Evolutionary conservation across 2,797 vertebrate genomes (phyloP), one percentile per base, ranked within the genome.

Genomic region (Poecilia picta): DNA sequence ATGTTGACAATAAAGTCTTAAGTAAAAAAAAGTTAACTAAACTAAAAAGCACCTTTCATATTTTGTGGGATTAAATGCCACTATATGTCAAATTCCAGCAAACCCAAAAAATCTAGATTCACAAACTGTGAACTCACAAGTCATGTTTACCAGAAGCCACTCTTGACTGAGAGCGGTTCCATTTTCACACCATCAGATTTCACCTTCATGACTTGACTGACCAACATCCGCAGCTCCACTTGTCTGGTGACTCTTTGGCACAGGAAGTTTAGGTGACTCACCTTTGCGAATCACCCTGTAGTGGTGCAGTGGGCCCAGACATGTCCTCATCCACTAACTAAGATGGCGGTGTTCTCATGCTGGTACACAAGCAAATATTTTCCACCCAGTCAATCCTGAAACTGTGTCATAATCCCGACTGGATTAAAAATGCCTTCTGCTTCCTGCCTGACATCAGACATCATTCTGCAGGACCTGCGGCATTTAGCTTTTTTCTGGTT

Each of bases 211-310:
- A 83, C 73, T 83, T 77, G 84, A 84, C 80, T 45, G 81, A 84
- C 83, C 76, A 45, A 28, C 73, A 76, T n/a, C 45, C 6, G 8
- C 51, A 77, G 74, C 74, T 78, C 31, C 33, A 4, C 64, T 71
- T 0, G 62, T 71, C 71, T n/a, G 77, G 55, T 72, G 85, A 83
- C 41, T 87, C 78, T 86, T 88, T 88, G 84, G 49, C 80, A 76
- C 81, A 81, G 88, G 89, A 91, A 75, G 81, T 84, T 74, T 55
- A 13, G 39, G 83, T 88, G 90, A 92, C 87, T 90, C 88, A 88
- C 83, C 59, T 82, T 84, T 78, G 53, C 59, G 75, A 88, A 80
- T 89, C 88, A 86, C n/a, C 36, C 81, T 75, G 71, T 18, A 45
- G 73, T 79, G 81, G 62, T 77, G n/a, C 12, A 36, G 73, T 70